Percentiles rank a stretch among this genome's conserved stretches.
Evolutionary conservation across 1,140 invertebrate genomes (phyloP).

Genomic region (Bradysia coprophila): DNA sequence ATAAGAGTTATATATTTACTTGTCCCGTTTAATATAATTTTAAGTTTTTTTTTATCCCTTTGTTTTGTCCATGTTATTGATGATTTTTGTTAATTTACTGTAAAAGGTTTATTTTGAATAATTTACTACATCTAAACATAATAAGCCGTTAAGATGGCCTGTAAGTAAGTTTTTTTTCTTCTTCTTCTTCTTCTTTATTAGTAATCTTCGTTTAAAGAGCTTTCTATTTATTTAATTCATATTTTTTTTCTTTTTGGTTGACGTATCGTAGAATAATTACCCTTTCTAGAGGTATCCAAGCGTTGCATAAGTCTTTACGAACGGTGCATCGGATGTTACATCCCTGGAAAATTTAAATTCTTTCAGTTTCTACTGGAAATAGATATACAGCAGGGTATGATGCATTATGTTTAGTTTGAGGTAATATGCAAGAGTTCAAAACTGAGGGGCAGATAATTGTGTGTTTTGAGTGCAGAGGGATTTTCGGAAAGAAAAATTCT

Average conservation of each 20-base stretch:
- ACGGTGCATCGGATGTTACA: constrained; percentile 57
- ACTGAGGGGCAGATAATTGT: too few relatives aligned
- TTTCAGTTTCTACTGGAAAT: neutral
- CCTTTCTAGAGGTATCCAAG: constrained; percentile 65
- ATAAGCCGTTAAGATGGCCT: too few relatives aligned
- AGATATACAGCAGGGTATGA: constrained; percentile 2
- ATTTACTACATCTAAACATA: too few relatives aligned
- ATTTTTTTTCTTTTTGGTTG: neutral
- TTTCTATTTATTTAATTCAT: neutral
- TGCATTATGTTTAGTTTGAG: neutral
- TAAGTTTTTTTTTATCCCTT: too few relatives aligned
- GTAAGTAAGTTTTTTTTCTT: neutral
- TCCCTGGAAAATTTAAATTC: constrained; percentile 40
- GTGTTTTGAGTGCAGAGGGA: too few relatives aligned
- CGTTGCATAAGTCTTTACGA: constrained; percentile 79
- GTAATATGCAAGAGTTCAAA: constrained; percentile 1
- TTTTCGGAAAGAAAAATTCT: neutral
- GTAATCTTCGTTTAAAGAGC: neutral
- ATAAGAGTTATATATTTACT: too few relatives aligned
- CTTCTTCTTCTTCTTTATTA: neutral
- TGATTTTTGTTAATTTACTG: too few relatives aligned
- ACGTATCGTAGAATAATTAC: neutral
- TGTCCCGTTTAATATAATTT: too few relatives aligned
- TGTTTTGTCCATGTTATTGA: too few relatives aligned
- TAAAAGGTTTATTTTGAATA: too few relatives aligned